These are phyloP conservation scores for Alfaro cultratus DNA, from an alignment of 2,797 vertebrate species.

Conservation along the genomic window DNA sequence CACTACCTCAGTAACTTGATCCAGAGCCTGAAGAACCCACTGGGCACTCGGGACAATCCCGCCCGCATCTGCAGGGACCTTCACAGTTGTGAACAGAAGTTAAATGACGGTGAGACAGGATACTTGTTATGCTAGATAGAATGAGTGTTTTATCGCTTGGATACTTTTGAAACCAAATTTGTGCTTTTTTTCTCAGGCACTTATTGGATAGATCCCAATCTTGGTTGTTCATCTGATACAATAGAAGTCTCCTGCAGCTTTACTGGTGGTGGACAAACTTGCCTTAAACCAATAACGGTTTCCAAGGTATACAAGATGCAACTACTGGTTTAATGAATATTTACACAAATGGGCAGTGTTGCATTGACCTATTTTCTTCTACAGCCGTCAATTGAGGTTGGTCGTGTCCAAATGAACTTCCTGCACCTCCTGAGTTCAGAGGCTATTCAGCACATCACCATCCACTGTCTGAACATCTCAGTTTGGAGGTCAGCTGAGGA, in stretches of 20 bases:
- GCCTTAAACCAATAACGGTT: conserved; percentile 90
- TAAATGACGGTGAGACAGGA: conserved; percentile 86
- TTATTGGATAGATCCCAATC: conserved; percentile 98
- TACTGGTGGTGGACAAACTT: conserved; percentile 92
- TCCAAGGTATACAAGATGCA: conserved; percentile 86
- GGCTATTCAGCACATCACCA: conserved; percentile 91
- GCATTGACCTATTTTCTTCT: conserved; percentile 26
- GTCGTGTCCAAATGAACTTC: conserved; percentile 95
- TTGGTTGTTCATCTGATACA: conserved; percentile 94
- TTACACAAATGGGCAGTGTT: background rate
- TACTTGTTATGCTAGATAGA: background rate
- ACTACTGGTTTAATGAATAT: background rate
- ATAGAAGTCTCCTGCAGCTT: conserved; percentile 96
- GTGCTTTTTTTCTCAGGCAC: conserved; percentile 80
- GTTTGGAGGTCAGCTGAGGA: conserved; percentile 84
- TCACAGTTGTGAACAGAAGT: conserved; percentile 95
- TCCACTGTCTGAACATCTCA: conserved; percentile 92
- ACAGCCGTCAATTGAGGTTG: conserved; percentile 88
- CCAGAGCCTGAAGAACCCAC: conserved; percentile 96
- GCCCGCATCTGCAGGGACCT: conserved; percentile 97
- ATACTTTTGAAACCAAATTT: background rate
- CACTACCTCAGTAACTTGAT: conserved; percentile 99
- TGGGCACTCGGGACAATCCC: conserved; percentile 94
- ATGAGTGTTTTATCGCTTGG: background rate
- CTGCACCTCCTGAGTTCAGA: conserved; percentile 93